These are phyloP conservation scores for Carollia perspicillata DNA, from an alignment of 2,113 vertebrate genomes.

Conservation along the genomic window DNA sequence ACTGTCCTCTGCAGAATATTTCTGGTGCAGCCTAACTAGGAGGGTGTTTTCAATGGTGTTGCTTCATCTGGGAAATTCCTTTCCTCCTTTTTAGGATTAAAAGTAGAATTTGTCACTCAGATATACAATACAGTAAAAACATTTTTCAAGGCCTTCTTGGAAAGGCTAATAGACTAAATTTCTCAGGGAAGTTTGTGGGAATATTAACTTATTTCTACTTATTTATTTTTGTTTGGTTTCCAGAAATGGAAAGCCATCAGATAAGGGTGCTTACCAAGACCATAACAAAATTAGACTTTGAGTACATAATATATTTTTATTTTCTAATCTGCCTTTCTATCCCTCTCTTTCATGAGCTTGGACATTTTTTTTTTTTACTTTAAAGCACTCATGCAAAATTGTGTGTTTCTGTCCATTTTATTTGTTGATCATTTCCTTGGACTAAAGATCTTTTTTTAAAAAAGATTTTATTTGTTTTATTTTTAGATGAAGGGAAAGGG, in stretches of 20 bases:
- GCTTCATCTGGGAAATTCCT: neutral
- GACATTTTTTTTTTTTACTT: conserved; percentile 36
- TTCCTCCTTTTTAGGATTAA: neutral
- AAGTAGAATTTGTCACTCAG: neutral
- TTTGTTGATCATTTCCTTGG: neutral
- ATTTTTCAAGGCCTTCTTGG: neutral
- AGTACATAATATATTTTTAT: neutral
- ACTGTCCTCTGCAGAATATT: neutral
- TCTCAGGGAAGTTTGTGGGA: neutral
- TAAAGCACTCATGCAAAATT: neutral
- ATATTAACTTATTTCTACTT: neutral
- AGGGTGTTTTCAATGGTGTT: neutral
- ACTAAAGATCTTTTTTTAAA: neutral
- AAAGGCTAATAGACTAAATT: neutral
- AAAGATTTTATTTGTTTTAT: too few relatives aligned
- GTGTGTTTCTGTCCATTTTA: neutral
- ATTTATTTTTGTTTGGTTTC: conserved; percentile 2
- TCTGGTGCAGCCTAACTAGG: neutral
- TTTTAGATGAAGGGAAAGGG: too few relatives aligned
- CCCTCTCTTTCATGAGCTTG: neutral
- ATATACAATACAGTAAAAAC: neutral
- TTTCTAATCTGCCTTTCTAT: neutral
- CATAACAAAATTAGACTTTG: neutral
- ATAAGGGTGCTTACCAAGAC: neutral
- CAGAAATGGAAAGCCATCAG: neutral